Conservation (phyloP, 1,140 invertebrate genomes). For the Pogonognathellus flavescens region DNA sequence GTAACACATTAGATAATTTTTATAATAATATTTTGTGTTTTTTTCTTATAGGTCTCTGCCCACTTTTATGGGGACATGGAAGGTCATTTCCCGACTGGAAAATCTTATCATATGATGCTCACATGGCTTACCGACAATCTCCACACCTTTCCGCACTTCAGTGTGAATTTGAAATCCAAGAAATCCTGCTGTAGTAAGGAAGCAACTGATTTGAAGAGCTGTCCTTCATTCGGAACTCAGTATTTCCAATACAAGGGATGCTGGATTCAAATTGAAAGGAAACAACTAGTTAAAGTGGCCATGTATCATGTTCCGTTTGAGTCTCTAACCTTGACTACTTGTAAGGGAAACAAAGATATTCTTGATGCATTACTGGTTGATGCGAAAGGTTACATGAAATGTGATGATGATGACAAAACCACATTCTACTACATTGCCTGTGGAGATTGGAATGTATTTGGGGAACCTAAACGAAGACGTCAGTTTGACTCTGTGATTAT, state of each 20-base stretch:
- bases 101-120: slow-evolving; percentile 1
- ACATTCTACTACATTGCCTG: slow-evolving; percentile 28
- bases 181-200: not conserved
- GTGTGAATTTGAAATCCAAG: not conserved
- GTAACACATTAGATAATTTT: no score
- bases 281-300: not conserved
- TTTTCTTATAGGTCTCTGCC: not conserved
- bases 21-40: no score
- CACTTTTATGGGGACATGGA: not conserved
- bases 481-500: slow-evolving; percentile 46
- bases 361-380: slow-evolving; percentile 34
- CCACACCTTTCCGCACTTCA: not conserved
- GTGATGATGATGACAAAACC: slow-evolving; percentile 55
- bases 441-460: slow-evolving; percentile 50
- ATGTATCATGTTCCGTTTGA: slow-evolving; percentile 43
- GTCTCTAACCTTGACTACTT: slow-evolving; percentile 47
- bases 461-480: slow-evolving; percentile 44
- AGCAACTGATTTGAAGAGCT: not conserved
- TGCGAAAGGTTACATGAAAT: slow-evolving; percentile 17
- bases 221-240: not conserved
- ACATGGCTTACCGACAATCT: slow-evolving; percentile 4
- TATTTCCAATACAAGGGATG: slow-evolving; percentile 27
- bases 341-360: not conserved
- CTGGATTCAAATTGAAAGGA: not conserved
- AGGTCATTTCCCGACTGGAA: not conserved